Evolutionary conservation across 1,140 invertebrate genomes (phyloP).

Genomic region (Diplogasteroides magnus): DNA sequence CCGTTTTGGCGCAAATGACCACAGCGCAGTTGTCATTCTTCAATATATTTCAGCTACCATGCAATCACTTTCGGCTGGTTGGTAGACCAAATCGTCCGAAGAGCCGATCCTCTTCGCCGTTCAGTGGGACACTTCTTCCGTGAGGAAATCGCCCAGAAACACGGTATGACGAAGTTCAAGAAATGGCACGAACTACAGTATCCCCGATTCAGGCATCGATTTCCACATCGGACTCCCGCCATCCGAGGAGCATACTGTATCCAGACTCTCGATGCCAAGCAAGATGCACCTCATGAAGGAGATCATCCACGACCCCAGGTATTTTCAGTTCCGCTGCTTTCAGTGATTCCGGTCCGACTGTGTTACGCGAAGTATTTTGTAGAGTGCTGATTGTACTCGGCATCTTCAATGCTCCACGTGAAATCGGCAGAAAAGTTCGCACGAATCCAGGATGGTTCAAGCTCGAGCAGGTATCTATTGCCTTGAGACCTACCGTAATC

Average conservation of each 20-base stretch:
- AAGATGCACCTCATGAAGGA: slow-evolving; percentile 36
- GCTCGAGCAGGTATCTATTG: slow-evolving; percentile 30
- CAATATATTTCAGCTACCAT: slow-evolving; percentile 54
- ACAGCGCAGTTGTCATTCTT: no score
- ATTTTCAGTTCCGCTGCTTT: background rate
- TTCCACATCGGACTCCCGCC: slow-evolving; percentile 42
- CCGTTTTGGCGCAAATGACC: no score
- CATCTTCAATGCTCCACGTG: slow-evolving; percentile 23
- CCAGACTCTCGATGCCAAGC: slow-evolving; percentile 37
- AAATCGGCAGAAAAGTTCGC: slow-evolving; percentile 30
- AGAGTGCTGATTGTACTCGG: slow-evolving; percentile 39
- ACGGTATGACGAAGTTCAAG: slow-evolving; percentile 43
- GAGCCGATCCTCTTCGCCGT: slow-evolving; percentile 54
- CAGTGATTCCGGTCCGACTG: background rate
- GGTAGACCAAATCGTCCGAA: slow-evolving; percentile 56
- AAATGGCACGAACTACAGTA: background rate
- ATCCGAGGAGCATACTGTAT: slow-evolving; percentile 37
- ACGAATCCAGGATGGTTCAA: slow-evolving; percentile 43
- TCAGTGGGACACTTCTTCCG: slow-evolving; percentile 55
- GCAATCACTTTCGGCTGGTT: slow-evolving; percentile 57
- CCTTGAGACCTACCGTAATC: background rate
- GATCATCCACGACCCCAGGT: slow-evolving; percentile 39
- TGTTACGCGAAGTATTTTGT: background rate
- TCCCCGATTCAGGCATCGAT: slow-evolving; percentile 40
- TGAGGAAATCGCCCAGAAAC: slow-evolving; percentile 57